Conservation (phyloP, 2,797 vertebrate species). For the Taenioides sp. region DNA sequence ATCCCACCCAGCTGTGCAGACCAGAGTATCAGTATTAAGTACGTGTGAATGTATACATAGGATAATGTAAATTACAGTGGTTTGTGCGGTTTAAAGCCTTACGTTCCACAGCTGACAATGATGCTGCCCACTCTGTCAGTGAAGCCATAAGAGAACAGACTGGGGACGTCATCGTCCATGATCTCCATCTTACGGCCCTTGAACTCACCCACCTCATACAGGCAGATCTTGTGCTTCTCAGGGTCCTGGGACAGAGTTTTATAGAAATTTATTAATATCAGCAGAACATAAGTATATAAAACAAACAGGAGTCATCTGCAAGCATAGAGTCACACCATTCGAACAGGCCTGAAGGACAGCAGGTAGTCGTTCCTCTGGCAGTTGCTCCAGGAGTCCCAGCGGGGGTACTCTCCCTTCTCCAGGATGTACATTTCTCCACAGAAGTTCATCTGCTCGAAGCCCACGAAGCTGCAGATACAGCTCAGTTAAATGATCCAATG, state of each 20-base stretch:
- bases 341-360: constrained; percentile 85
- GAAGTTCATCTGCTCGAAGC: constrained; percentile 87
- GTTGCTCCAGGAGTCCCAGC: constrained; percentile 89
- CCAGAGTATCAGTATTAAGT: not conserved
- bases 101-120: constrained; percentile 84
- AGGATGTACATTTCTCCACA: constrained; percentile 88
- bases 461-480: constrained; percentile 76
- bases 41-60: not conserved
- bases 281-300: not conserved
- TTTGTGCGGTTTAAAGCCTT: constrained; percentile 41
- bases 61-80: not conserved
- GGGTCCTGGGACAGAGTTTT: constrained; percentile 70
- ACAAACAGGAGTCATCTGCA: not conserved
- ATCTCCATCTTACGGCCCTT: constrained; percentile 89
- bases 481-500: not conserved
- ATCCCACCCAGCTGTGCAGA: constrained; percentile 77
- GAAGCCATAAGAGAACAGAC: constrained; percentile 83
- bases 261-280: not conserved
- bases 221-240: constrained; percentile 86
- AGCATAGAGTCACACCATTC: constrained; percentile 71
- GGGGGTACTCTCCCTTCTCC: constrained; percentile 88
- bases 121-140: constrained; percentile 84
- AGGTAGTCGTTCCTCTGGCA: constrained; percentile 86
- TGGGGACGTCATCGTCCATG: constrained; percentile 84
- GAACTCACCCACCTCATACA: constrained; percentile 83